phyloP scores from a whole-genome alignment of 2,888 invertebrate species.

The Limnephilus lunatus region DNA sequence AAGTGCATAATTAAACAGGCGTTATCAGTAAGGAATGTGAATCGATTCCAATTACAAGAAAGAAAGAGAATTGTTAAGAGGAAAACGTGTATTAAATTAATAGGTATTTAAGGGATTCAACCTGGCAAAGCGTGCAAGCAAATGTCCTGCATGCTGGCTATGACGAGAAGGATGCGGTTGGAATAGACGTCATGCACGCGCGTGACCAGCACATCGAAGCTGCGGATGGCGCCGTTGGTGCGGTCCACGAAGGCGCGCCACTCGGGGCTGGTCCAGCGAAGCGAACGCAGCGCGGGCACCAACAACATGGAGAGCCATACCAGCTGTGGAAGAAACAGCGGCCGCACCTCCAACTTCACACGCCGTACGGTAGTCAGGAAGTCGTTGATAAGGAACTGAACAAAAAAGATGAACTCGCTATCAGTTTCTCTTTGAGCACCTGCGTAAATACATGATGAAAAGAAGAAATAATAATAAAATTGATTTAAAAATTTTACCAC shows the following conservation, averaged over 20 bases:
- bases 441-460: background rate
- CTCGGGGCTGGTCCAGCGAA: conserved; percentile 92
- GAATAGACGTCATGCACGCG: conserved; percentile 94
- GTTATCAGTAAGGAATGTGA: no score
- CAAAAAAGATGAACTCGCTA: conserved; percentile 62
- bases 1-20: no score
- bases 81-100: no score
- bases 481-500: background rate
- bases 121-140: conserved; percentile 88
- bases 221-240: conserved; percentile 86
- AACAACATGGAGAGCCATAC: conserved; percentile 89
- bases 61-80: no score
- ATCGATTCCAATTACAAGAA: no score
- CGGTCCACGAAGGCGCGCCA: conserved; percentile 88
- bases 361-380: conserved; percentile 84
- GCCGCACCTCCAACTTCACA: conserved; percentile 92
- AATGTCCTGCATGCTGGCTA: conserved; percentile 92
- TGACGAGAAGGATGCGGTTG: conserved; percentile 92
- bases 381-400: conserved; percentile 86
- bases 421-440: background rate
- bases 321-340: conserved; percentile 91
- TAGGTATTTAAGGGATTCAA: conserved; percentile 67
- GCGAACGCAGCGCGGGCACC: conserved; percentile 86
- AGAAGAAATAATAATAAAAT: background rate
- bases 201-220: conserved; percentile 86